Conservation (phyloP, 2,888 invertebrate species). For the Hetaerina titia region DNA sequence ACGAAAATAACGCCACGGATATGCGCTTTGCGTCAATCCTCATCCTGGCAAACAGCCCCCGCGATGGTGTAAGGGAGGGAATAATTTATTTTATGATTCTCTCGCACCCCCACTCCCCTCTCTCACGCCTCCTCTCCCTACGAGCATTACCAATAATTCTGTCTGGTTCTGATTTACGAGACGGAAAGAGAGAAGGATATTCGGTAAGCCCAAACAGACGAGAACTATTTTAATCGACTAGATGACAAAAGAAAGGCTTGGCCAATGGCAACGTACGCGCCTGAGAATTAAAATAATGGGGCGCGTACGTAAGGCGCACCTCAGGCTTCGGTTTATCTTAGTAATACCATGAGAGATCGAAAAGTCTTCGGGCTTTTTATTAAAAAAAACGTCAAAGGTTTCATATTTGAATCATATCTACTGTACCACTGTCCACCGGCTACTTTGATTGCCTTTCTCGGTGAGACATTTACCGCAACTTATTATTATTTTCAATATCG, state of each 20-base stretch:
- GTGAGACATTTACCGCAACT: too few relatives aligned
- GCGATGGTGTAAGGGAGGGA: not conserved
- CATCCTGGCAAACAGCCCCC: conserved; percentile 39
- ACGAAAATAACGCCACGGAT: conserved; percentile 3
- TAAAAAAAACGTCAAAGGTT: too few relatives aligned
- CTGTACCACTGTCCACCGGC: too few relatives aligned
- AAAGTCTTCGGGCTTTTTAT: too few relatives aligned
- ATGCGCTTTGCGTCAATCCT: conserved; percentile 45
- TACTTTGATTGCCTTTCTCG: too few relatives aligned
- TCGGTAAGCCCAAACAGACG: not conserved
- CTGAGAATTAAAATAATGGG: too few relatives aligned
- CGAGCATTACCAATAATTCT: not conserved
- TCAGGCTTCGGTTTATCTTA: too few relatives aligned
- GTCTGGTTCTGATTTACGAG: not conserved
- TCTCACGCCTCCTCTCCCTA: not conserved
- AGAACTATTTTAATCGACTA: not conserved
- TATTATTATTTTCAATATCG: too few relatives aligned
- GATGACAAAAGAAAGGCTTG: not conserved
- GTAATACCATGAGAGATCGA: too few relatives aligned
- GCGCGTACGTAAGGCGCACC: too few relatives aligned
- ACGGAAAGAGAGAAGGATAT: too few relatives aligned
- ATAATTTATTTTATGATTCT: not conserved
- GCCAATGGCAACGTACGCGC: not conserved
- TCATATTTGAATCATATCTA: too few relatives aligned
- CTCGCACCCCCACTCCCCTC: not conserved